A percentile compares a stretch with the other conserved stretches of the same genome.
Evolutionary conservation across 2,113 vertebrate genomes (phyloP).

Genomic region (Semnornis frantzii): DNA sequence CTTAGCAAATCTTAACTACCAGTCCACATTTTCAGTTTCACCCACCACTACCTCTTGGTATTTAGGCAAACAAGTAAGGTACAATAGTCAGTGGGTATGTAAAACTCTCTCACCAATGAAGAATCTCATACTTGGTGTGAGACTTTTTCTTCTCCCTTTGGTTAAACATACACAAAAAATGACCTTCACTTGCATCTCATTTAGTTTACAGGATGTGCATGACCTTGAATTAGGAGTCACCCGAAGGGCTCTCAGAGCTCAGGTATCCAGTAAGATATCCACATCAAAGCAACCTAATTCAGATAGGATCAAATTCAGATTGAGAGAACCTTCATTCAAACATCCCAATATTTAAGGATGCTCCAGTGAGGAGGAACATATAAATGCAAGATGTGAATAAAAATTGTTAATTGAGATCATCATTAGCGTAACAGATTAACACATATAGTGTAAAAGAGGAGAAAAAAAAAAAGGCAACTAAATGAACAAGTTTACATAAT

Average conservation of each 20-base stretch:
- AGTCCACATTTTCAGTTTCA: constrained; percentile 4
- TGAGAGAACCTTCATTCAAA: background rate
- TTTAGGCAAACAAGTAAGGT: background rate
- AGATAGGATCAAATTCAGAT: background rate
- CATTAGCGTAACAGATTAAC: background rate
- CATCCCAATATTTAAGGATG: background rate
- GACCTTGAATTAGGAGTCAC: fast-evolving
- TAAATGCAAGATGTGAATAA: background rate
- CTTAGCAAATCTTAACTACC: background rate
- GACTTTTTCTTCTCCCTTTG: background rate
- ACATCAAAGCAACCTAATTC: background rate
- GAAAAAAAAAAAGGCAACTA: background rate
- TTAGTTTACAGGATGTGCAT: background rate
- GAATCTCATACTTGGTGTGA: background rate
- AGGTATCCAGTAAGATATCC: background rate
- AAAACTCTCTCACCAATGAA: background rate
- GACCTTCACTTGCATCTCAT: background rate
- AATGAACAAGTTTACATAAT: background rate
- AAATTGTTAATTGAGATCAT: background rate
- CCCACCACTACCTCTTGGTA: background rate
- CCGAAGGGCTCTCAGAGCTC: background rate
- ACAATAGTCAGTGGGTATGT: background rate
- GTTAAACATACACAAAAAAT: background rate
- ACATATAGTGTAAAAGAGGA: too few relatives aligned
- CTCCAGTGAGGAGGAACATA: background rate